Evolutionary conservation across 2,797 vertebrate species (phyloP), one percentile per base, ranked within the genome.

Genomic region (Melanotaenia boesemani): DNA sequence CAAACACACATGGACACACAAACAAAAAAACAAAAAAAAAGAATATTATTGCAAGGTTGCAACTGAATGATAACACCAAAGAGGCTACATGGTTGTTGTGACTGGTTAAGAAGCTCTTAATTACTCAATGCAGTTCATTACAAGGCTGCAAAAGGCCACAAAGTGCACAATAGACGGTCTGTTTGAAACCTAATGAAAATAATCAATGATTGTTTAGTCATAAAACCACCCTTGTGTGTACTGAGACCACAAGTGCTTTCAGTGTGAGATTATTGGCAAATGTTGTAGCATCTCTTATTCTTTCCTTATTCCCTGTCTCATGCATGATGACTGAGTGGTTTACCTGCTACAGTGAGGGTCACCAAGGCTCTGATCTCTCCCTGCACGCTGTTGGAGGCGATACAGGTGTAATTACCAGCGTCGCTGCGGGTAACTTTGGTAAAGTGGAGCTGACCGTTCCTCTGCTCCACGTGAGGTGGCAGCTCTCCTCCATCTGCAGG

Each of bases 341-440:
- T 85, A 99, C 98, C 97, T 91, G 97, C 97, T 77, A 99, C 97
- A 1, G 94, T 96, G 9, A 99, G 95, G 63, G 95, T 91, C 57
- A 99, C 97, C 0, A 95, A 75, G 32, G 97, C 97, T 30, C 92
- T 92, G 88, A 99, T 99, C 95, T 99, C 95, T 79, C 98, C 98
- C 91, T 99, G 98, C 0, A 95, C 93, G 90, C 90, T 93, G 73
- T 99, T 99, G 76, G 96, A 97, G 64, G 98, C 98, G 0, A 96
- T 94, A 92, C 98, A 99, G 0, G 96, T 97, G 85, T 99, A 99
- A 92, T 97, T 97, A 63, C 97, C 97, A 0, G 96, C 97, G 1
- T 99, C 96, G 0, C 90, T 94, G 56, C 96, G 95, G 61, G 94
- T 96, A 80, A 99, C 98, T 76, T 95, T 96, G 81, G 90, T 91